Base-by-base conservation (phyloP, 2,113 vertebrate species). In the Poeciliopsis turrubarensis region DNA sequence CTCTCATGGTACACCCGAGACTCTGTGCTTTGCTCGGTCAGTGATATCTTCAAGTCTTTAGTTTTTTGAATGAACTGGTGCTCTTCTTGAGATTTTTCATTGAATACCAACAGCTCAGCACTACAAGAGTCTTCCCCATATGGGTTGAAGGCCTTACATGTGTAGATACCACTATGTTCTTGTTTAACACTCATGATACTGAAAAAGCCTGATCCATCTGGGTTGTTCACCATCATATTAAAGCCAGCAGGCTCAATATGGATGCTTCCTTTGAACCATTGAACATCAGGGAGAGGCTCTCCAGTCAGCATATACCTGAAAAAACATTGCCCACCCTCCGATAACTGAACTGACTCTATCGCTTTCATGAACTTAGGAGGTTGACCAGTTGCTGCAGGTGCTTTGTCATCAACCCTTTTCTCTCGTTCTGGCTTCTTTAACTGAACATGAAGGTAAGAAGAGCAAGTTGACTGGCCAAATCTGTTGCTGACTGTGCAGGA, bases 181-280 rank as follows among this genome's bases (percentile, higher is more conserved):
- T 87, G 79, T 80, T 87, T 72, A 32, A 95, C 93, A 12, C 89
- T 80, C 29, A 82, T 82, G 51, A 97, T 90, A 0, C 90, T 94
- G 27, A 98, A 88, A 5, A 90, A 96, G 3, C 97, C 97, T 0
- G 94, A 96, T 5, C 96, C 95, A 0, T 96, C 95, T 0, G 92
- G 71, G 29, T 92, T 94, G 57, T 92, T 93, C 74, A 92, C 89
- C 27, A 95, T 70, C 65, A 94, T 89, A 44, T 4, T 92, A 68
- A 69, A 87, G 0, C 72, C 89, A 41, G 78, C 89, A 0, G 95
- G 87, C 68, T 90, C 89, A 76, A 97, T 88, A 34, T 84, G 93
- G 62, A 86, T 25, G 1, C 63, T 90, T 15, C 88, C 96, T 87
- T 75, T 95, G 82, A 96, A 95, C 96, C 97, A 97, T 26, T 91